Evolutionary conservation across 2,113 vertebrate genomes (phyloP), one percentile per base, ranked within the genome.

Genomic region (Mastomys coucha): DNA sequence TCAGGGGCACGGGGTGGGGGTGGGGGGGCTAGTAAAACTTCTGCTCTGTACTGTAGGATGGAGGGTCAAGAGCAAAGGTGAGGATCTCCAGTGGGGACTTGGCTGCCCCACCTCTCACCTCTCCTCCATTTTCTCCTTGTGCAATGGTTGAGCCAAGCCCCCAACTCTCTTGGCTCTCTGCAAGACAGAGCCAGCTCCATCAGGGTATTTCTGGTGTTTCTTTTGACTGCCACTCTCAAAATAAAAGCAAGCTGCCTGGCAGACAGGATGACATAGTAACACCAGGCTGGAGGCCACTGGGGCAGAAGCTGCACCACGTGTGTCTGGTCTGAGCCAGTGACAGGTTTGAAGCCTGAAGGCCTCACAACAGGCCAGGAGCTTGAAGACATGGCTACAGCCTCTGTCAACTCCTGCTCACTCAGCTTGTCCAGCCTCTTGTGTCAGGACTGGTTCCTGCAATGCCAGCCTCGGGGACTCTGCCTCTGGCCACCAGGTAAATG

Each of bases 221-320:
- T 87, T 36, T 22, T 76, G 53, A 69, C 42, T 36, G 1, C 2
- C 36, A 33, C 33, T 73, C 51, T 73, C 63, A 51, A 42, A 45
- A 39, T 60, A 36, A 77, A 84, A 63, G 81, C 39, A n/a, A 84
- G 56, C 80, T 60, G 36, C 13, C 56, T 42, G 80, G 39, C 31
- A 89, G 56, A 31, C 33, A 36, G 31, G 1, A 0, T 24, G 11
- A 19, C 22, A 20, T 75, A 49, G 45, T 0, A 26, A 42, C 28
- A 33, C 58, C 20, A 63, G 72, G 65, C 63, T n/a, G 39, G 56
- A 73, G 65, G 85, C 33, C 12, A 42, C 20, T 36, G 31, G 33
- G n/a, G 39, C 39, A 24, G 49, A 85, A 45, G 26, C 31, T 6
- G 19, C 36, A 45, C 3, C 0, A 2, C 7, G 1, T 42, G 1